These are phyloP conservation scores for Caenorhabditis zanzibari DNA, from an alignment of 2,888 invertebrate species.

Conservation along the genomic window DNA sequence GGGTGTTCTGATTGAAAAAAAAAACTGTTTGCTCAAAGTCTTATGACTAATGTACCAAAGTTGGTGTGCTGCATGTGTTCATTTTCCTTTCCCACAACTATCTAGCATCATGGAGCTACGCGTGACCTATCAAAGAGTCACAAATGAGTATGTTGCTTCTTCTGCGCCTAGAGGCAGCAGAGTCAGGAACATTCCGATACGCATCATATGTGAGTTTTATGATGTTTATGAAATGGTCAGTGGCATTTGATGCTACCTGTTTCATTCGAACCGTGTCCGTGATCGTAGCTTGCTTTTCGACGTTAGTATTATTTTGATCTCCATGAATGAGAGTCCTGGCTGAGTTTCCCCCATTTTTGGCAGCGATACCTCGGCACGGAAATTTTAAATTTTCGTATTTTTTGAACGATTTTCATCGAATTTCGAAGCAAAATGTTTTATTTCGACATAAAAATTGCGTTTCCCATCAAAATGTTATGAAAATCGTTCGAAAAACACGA, in stretches of 20 bases:
- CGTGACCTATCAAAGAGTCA: slow-evolving; percentile 54
- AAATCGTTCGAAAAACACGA: too few relatives aligned
- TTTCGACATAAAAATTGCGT: too few relatives aligned
- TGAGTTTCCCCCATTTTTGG: too few relatives aligned
- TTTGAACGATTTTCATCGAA: too few relatives aligned
- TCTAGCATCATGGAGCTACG: slow-evolving; percentile 35
- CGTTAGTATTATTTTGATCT: too few relatives aligned
- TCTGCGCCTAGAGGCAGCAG: not conserved
- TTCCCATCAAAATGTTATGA: too few relatives aligned
- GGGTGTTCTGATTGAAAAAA: slow-evolving; percentile 2
- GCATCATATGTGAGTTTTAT: slow-evolving; percentile 60
- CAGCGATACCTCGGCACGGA: too few relatives aligned
- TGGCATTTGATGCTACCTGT: slow-evolving; percentile 22
- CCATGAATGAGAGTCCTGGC: too few relatives aligned
- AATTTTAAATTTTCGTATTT: too few relatives aligned
- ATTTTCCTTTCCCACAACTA: slow-evolving; percentile 1
- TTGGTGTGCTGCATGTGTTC: slow-evolving; percentile 15
- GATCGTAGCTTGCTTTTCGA: too few relatives aligned
- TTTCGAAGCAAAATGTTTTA: too few relatives aligned
- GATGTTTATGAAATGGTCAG: slow-evolving; percentile 5
- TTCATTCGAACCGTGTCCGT: too few relatives aligned
- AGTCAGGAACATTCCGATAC: slow-evolving; percentile 61
- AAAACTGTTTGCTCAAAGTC: slow-evolving; percentile 37
- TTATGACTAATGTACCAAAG: slow-evolving; percentile 47
- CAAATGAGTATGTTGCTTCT: slow-evolving; percentile 23